Percentiles rank a stretch among this genome's conserved stretches.
phyloP scores from a whole-genome alignment of 2,797 vertebrate species.

The Mormyrus hasselquistii region DNA sequence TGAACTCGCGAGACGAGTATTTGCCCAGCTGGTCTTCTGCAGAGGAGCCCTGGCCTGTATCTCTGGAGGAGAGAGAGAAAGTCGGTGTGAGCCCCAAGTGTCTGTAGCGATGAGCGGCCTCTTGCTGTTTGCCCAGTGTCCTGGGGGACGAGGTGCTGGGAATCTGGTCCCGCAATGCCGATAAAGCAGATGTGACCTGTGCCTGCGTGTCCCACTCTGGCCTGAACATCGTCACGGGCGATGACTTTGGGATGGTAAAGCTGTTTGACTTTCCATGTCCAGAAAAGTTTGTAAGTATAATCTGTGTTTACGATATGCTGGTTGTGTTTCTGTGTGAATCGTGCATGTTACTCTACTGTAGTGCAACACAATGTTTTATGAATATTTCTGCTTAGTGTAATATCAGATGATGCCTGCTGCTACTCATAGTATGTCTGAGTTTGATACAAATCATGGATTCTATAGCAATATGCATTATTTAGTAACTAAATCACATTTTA shows the following conservation, averaged over 20 bases:
- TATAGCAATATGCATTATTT: not conserved
- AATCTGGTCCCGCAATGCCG: slow-evolving; percentile 93
- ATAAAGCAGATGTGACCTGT: slow-evolving; percentile 93
- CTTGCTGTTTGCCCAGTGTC: slow-evolving; percentile 61
- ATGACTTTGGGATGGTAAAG: slow-evolving; percentile 98
- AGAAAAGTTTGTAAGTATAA: slow-evolving; percentile 95
- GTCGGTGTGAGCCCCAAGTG: not conserved
- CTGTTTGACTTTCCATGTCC: slow-evolving; percentile 96
- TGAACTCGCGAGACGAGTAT: not conserved
- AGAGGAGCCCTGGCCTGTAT: slow-evolving; percentile 47
- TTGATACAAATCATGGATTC: not conserved
- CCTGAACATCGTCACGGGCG: slow-evolving; percentile 90
- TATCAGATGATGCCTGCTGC: not conserved
- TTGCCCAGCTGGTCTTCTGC: not conserved
- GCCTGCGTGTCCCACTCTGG: slow-evolving; percentile 96
- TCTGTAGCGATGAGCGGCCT: not conserved
- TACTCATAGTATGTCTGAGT: not conserved
- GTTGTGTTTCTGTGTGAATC: slow-evolving; percentile 19
- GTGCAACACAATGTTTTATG: not conserved
- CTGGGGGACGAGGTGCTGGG: slow-evolving; percentile 92
- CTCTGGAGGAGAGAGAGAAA: not conserved
- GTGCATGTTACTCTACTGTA: not conserved
- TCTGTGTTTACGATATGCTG: slow-evolving; percentile 25
- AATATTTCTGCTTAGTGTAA: not conserved
- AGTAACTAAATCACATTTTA: not conserved